phyloP scores from a whole-genome alignment of 2,888 invertebrate species.

The Lycocerus yunnanus region DNA sequence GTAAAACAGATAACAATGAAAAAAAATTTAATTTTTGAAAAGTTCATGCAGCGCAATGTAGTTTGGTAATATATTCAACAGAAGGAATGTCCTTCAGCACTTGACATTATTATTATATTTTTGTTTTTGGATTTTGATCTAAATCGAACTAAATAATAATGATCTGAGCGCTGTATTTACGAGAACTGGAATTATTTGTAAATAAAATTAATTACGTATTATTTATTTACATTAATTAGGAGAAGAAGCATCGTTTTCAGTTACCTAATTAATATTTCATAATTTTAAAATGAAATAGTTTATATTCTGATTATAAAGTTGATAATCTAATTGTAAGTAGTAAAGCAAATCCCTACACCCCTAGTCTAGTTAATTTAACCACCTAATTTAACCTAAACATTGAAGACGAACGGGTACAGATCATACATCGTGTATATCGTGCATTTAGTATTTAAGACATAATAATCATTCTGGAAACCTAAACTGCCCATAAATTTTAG shows the following conservation, averaged over 20 bases:
- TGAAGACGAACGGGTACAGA: slow-evolving; percentile 14
- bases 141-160: neutral
- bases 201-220: neutral
- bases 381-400: slow-evolving; percentile 17
- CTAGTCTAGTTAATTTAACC: slow-evolving; percentile 21
- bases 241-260: neutral
- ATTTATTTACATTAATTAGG: neutral
- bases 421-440: slow-evolving; percentile 18
- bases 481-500: slow-evolving; percentile 32
- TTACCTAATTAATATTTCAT: neutral
- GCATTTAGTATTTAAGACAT: slow-evolving; percentile 18
- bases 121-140: neutral
- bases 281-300: neutral
- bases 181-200: neutral
- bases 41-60: neutral
- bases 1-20: too few relatives aligned
- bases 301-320: neutral
- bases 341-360: slow-evolving; percentile 14
- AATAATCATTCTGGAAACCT: slow-evolving; percentile 20
- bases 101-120: neutral
- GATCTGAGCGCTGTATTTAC: neutral
- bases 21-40: neutral
- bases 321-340: slow-evolving; percentile 2
- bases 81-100: too few relatives aligned
- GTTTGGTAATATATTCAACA: too few relatives aligned